Base-by-base conservation (phyloP, 2,797 vertebrate species). In the Chloroceryle amazona region DNA sequence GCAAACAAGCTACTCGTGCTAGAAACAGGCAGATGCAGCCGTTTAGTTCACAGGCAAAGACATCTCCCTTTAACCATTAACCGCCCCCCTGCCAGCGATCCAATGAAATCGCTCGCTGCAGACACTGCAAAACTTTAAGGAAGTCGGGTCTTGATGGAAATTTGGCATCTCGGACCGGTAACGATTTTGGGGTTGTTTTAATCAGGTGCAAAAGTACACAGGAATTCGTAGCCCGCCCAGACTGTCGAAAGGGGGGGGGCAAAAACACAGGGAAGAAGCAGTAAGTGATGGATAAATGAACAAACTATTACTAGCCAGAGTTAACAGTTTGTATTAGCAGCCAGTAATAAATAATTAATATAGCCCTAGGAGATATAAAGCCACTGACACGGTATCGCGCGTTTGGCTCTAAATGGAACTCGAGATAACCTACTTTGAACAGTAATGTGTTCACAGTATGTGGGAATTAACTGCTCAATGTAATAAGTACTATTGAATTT, bases 381-480 rank as follows among this genome's bases (percentile, higher is more conserved):
- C 93, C 89, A 83, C 92, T 89, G 95, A 95, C 97, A 95, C 25
- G 89, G 93, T 96, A 96, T 96, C 96, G 97, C 25, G 8, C 71
- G 26, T 97, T 98, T 49, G 58, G 95, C 96, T 98, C 97, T 97
- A 98, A 98, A 98, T 97, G 96, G 86, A 96, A 96, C 91, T 97
- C 62, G 1, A 97, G 97, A 98, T 98, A 98, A 98, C 98, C 96
- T 97, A 97, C 97, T 98, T 98, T 97, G 97, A 98, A 96, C 96
- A 96, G 96, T 97, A 98, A 97, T 97, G 97, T 97, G 98, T 96
- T 98, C 98, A 97, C 98, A 98, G 98, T 98, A 98, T 98, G 98
- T 98, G 98, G 97, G 98, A 98, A 98, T 98, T 98, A 98, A 97
- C 97, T 97, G 97, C 94, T 98, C 97, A 93, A 46, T 97, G 97